Percentiles rank a stretch among this genome's conserved stretches.
These are phyloP conservation scores for Lamellibrachia satsuma DNA, from an alignment of 2,888 invertebrate genomes.

Conservation along the genomic window DNA sequence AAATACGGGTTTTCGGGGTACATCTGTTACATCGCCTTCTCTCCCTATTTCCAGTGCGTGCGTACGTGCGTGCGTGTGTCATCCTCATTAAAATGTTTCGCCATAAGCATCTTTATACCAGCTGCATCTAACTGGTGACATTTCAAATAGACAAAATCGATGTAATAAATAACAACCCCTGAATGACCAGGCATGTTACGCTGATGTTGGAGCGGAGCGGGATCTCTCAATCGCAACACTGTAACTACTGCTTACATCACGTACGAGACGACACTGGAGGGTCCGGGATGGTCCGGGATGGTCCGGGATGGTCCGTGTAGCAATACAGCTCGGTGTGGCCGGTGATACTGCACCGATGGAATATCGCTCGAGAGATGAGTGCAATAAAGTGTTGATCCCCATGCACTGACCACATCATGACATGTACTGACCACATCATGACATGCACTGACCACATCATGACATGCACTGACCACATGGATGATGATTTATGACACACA, in stretches of 20 bases:
- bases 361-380: background rate
- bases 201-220: no score
- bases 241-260: no score
- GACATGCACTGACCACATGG: background rate
- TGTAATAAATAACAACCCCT: no score
- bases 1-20: no score
- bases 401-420: background rate
- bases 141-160: no score
- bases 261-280: no score
- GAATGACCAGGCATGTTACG: no score
- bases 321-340: background rate
- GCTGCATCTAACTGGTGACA: no score
- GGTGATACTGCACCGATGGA: background rate
- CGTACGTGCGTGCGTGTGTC: background rate
- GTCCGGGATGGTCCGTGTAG: no score
- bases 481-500: background rate
- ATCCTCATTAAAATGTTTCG: background rate
- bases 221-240: no score
- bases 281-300: no score
- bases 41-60: background rate
- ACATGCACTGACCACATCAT: background rate
- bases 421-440: background rate
- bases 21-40: background rate
- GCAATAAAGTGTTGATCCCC: background rate
- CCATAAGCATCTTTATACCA: no score